These are phyloP conservation scores for Thalassophryne amazonica DNA, from an alignment of 2,797 vertebrate genomes.

Conservation along the genomic window DNA sequence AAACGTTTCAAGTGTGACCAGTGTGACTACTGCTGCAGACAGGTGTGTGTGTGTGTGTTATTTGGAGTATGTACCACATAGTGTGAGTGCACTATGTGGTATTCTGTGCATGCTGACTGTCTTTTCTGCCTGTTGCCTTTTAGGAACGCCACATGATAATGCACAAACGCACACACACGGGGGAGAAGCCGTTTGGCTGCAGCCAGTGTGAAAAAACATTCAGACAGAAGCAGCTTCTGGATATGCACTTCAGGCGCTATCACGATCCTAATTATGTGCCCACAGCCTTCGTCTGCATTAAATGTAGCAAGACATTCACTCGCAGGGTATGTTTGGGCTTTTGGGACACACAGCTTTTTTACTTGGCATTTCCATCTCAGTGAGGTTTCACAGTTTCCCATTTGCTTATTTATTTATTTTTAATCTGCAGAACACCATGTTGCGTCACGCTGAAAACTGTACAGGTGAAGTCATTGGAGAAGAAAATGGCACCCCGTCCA, in stretches of 20 bases:
- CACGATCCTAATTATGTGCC: constrained; percentile 96
- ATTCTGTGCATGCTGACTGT: background rate
- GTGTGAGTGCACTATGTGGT: fast-evolving
- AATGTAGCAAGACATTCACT: constrained; percentile 95
- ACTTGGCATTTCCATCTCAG: too few species aligned
- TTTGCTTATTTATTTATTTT: background rate
- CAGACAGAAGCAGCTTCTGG: constrained; percentile 96
- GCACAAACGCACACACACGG: constrained; percentile 97
- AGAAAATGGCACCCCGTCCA: constrained; percentile 85
- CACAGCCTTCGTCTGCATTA: constrained; percentile 92
- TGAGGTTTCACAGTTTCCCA: background rate
- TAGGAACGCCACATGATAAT: constrained; percentile 99
- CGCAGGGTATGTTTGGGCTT: constrained; percentile 81
- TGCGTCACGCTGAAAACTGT: constrained; percentile 92
- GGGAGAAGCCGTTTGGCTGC: constrained; percentile 97
- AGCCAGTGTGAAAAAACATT: constrained; percentile 98
- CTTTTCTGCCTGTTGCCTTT: background rate
- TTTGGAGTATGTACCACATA: fast-evolving
- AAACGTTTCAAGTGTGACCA: constrained; percentile 98
- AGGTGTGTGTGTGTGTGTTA: constrained; percentile 80
- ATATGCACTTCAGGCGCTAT: constrained; percentile 98
- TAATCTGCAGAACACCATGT: constrained; percentile 90
- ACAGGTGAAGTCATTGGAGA: constrained; percentile 81
- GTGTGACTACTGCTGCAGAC: constrained; percentile 98
- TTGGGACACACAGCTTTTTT: fast-evolving